phyloP scores from a whole-genome alignment of 2,113 vertebrate genomes.

The Anthoscopus minutus region DNA sequence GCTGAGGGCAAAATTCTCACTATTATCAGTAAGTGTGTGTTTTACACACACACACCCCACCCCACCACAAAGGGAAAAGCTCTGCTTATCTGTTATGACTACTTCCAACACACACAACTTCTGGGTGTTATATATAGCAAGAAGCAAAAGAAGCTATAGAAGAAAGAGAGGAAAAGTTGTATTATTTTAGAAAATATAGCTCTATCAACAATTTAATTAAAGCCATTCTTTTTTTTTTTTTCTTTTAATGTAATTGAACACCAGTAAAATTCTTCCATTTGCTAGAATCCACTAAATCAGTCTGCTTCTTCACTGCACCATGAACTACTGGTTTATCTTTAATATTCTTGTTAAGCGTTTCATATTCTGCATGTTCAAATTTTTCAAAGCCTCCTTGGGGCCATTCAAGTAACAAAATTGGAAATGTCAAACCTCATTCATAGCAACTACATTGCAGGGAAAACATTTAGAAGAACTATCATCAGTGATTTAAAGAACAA shows the following conservation, averaged over 20 bases:
- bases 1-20: background rate
- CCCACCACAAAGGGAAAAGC: background rate
- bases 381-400: background rate
- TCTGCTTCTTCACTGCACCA: background rate
- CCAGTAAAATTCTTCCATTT: background rate
- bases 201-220: background rate
- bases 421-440: conserved; percentile 15
- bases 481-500: conserved; percentile 1
- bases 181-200: background rate
- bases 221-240: background rate
- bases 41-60: background rate
- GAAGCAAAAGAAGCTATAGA: background rate
- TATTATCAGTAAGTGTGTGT: background rate
- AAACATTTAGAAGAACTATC: background rate
- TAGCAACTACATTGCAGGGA: background rate
- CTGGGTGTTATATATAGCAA: background rate
- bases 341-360: background rate
- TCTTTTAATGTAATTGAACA: background rate
- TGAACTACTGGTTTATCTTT: background rate
- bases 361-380: background rate
- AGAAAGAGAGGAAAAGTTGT: background rate
- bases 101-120: background rate
- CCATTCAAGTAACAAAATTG: background rate
- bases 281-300: background rate
- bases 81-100: background rate